phyloP scores from a whole-genome alignment of 2,113 vertebrate species.

The Eulacestoma nigropectus region DNA sequence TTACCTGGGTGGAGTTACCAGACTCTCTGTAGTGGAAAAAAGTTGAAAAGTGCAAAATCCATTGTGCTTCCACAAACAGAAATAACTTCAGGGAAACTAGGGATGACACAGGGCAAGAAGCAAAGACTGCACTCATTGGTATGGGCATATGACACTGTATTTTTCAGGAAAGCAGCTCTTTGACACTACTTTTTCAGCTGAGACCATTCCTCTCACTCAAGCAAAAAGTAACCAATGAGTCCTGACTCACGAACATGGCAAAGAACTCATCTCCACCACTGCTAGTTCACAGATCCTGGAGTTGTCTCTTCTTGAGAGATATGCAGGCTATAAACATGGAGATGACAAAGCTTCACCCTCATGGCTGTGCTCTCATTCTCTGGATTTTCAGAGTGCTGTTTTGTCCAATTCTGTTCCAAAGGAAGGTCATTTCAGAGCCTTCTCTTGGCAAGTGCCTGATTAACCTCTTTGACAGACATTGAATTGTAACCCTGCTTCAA shows the following conservation, averaged over 20 bases:
- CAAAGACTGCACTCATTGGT: not conserved
- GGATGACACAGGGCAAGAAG: not conserved
- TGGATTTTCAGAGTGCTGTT: not conserved
- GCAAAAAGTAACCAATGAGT: not conserved
- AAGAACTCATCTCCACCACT: not conserved
- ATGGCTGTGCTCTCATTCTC: not conserved
- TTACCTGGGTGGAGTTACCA: not conserved
- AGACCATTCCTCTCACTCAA: not conserved
- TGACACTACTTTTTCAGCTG: not conserved
- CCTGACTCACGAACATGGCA: not conserved
- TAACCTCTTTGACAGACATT: not conserved
- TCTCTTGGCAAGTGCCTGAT: not conserved
- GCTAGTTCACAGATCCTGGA: not conserved
- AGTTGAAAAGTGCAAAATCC: not conserved
- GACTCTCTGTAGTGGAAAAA: not conserved
- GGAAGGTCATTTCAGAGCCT: not conserved
- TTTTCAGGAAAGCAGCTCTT: not conserved
- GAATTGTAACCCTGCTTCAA: not conserved
- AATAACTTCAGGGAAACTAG: not conserved
- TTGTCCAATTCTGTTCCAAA: not conserved
- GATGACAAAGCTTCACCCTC: not conserved
- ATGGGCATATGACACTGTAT: accelerated
- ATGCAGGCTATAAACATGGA: not conserved
- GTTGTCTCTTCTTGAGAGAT: not conserved
- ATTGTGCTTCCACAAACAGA: not conserved